Percentiles rank a stretch among this genome's conserved stretches.
Conservation (phyloP, 1,140 invertebrate genomes). For the Drosophila trapezifrons region DNA sequence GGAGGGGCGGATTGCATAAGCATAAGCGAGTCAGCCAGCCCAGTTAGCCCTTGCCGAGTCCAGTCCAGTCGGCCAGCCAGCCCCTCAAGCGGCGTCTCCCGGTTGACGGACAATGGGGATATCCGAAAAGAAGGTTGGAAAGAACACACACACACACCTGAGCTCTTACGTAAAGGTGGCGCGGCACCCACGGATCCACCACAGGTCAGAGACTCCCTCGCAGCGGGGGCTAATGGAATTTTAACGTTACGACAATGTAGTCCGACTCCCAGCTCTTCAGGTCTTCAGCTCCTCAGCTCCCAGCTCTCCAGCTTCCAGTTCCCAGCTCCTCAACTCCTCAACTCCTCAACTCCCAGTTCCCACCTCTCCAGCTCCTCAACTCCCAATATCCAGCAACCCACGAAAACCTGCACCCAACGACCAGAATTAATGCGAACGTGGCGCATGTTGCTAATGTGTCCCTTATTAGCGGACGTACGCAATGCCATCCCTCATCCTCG, state of each 20-base stretch:
- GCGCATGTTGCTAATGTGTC: conserved; percentile 73
- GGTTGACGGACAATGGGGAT: conserved; percentile 3
- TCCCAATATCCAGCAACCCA: background rate
- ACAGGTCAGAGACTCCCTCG: conserved; percentile 16
- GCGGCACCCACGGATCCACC: background rate
- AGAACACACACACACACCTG: conserved; percentile 61
- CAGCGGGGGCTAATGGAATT: conserved; percentile 74
- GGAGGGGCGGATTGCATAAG: conserved; percentile 54
- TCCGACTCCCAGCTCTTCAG: background rate
- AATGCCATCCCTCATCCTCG: conserved; percentile 11
- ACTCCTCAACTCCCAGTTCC: no score
- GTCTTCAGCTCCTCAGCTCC: no score
- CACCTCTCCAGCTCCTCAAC: background rate
- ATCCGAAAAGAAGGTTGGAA: background rate
- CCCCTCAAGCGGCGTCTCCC: conserved; percentile 6
- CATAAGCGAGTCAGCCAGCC: conserved; percentile 3
- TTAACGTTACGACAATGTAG: conserved; percentile 51
- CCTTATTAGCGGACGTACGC: conserved; percentile 63
- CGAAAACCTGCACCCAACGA: conserved; percentile 21
- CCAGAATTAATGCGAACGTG: conserved; percentile 62
- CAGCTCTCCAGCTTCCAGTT: no score
- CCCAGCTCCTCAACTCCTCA: background rate
- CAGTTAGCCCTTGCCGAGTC: no score
- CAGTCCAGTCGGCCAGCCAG: background rate
- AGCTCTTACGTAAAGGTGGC: conserved; percentile 9